Evolutionary conservation across 1,140 invertebrate genomes (phyloP), one percentile per base, ranked within the genome.

Genomic region (Sinella curviseta): DNA sequence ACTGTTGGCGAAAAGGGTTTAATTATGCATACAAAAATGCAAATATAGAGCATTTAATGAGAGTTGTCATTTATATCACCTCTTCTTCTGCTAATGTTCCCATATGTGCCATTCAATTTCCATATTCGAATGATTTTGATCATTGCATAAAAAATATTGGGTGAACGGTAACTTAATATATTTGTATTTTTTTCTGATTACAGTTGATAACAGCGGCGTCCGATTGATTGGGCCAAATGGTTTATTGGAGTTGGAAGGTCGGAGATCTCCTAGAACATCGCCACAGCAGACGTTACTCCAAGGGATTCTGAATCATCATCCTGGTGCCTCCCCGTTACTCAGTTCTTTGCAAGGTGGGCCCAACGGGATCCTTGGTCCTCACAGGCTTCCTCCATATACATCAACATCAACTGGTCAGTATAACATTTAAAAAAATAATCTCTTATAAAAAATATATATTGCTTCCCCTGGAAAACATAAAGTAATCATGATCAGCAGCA

Each of bases 231-330:
- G 78, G 57, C 77, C 79, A 24, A 82, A 78, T 78, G 83, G 80
- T 20, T 65, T 84, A n/a, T 74, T 84, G 34, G 83, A 83, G 35
- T 78, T 82, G 80, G 81, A 82, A 74, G 81, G 80, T 77, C 70
- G 80, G 77, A 79, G 81, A 82, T 82, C 81, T 81, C 80, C 81
- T 33, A 78, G 82, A 54, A 83, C 82, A 26, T 83, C 83, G 28
- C 83, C 84, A 77, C 83, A 82, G 48, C 70, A 82, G 82, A 85
- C 86, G 85, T 88, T 92, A 35, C 87, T 92, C 31, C 91, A 91
- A 81, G 90, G 90, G 14, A 90, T 92, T 70, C 85, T 91, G 24
- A 90, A 89, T 78, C 89, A 90, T 84, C 89, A 90, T 84, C 88
- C 87, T 77, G 81, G 80, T 77, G 67, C 76, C 73, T 76, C 75